Conservation (phyloP, 2,888 invertebrate species). For the Orthonychiurus folsomi region DNA sequence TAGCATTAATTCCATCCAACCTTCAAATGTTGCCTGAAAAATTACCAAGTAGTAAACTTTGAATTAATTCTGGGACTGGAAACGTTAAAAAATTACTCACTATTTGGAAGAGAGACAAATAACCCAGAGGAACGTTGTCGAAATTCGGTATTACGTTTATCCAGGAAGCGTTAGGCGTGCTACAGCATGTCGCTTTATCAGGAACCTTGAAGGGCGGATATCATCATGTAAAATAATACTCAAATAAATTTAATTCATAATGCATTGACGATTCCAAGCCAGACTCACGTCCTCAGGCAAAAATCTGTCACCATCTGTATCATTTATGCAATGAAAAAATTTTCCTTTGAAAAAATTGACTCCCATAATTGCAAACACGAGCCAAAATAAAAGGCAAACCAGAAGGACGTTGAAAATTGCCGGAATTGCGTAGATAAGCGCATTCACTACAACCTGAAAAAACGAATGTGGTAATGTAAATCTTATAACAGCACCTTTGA, state of each 20-base stretch:
- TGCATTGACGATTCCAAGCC: background rate
- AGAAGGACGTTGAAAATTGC: conserved; percentile 93
- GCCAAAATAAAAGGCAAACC: conserved; percentile 94
- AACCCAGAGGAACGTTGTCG: conserved; percentile 87
- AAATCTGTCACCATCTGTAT: conserved; percentile 61
- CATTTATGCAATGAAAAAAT: conserved; percentile 85
- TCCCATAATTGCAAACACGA: conserved; percentile 95
- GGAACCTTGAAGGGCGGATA: background rate
- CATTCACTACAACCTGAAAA: conserved; percentile 80
- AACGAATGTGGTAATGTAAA: background rate
- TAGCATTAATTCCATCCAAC: conserved; percentile 72
- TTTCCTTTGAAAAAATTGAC: conserved; percentile 94
- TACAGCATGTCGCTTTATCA: conserved; percentile 19
- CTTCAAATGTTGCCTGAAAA: conserved; percentile 76
- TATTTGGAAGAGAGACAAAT: conserved; percentile 88
- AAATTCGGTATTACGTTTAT: conserved; percentile 88
- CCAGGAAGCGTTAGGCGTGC: conserved; percentile 62
- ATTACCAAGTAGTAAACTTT: too few relatives aligned
- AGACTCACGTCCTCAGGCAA: conserved; percentile 16
- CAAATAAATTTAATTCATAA: background rate
- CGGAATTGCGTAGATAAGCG: conserved; percentile 93
- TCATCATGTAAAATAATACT: conserved; percentile 3
- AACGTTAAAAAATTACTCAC: too few relatives aligned
- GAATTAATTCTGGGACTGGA: too few relatives aligned
- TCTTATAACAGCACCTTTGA: background rate